Evolutionary conservation across 2,797 vertebrate genomes (phyloP).

Genomic region (Cossypha polioptera): DNA sequence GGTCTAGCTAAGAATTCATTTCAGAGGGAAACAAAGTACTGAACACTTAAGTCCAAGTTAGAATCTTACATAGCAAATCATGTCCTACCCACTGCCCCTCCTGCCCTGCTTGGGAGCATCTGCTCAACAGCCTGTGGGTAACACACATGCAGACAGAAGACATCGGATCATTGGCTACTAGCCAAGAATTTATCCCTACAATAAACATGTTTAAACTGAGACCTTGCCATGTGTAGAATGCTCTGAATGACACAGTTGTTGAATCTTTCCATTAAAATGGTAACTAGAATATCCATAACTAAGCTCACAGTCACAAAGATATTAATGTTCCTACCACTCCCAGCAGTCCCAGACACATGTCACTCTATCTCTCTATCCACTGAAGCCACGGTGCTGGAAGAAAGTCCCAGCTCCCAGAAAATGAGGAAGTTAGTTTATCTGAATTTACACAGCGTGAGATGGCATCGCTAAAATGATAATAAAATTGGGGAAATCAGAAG

Average conservation of each 20-base stretch:
- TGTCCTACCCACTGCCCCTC: not conserved
- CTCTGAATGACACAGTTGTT: not conserved
- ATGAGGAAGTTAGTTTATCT: not conserved
- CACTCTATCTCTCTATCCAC: not conserved
- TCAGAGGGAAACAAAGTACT: not conserved
- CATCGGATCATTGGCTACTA: fast-evolving
- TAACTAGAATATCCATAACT: not conserved
- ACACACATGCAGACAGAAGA: not conserved
- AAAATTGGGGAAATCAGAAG: not conserved
- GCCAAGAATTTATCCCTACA: not conserved
- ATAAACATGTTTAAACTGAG: not conserved
- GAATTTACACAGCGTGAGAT: not conserved
- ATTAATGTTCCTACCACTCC: not conserved
- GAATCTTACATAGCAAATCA: not conserved
- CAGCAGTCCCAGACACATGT: not conserved
- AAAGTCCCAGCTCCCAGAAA: not conserved
- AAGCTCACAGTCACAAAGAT: not conserved
- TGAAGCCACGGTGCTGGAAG: not conserved
- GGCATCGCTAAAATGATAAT: not conserved
- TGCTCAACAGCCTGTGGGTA: not conserved
- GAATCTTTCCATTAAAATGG: not conserved
- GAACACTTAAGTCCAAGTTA: not conserved
- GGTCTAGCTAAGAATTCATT: not conserved
- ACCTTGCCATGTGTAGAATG: not conserved
- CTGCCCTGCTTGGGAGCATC: not conserved